Percentiles rank a stretch among this genome's conserved stretches.
Evolutionary conservation across 2,797 vertebrate genomes (phyloP).

Genomic region (Pipistrellus kuhlii): DNA sequence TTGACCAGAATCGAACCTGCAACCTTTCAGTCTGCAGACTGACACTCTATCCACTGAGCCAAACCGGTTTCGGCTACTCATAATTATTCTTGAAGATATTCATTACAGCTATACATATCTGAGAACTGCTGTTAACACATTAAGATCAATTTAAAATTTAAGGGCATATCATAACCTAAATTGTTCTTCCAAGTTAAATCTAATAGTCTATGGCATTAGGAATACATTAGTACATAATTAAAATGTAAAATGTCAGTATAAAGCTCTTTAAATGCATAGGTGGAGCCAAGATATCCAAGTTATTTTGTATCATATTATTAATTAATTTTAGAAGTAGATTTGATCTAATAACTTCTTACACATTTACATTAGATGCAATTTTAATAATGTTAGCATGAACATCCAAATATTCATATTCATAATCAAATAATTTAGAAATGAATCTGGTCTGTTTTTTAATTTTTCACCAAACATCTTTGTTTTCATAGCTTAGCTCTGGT

Average conservation of each 20-base stretch:
- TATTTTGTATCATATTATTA: neutral
- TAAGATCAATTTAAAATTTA: slow-evolving; percentile 48
- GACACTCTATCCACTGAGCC: too few relatives aligned
- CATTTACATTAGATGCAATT: neutral
- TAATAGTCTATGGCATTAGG: neutral
- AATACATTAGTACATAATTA: slow-evolving; percentile 31
- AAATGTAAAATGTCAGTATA: neutral
- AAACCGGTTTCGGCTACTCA: neutral
- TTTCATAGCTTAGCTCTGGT: neutral
- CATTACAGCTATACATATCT: neutral
- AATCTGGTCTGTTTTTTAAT: neutral
- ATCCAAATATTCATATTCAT: neutral
- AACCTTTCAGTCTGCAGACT: too few relatives aligned
- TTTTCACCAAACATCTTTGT: neutral
- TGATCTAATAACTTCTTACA: slow-evolving; percentile 29
- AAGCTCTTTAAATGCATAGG: neutral
- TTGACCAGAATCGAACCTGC: too few relatives aligned
- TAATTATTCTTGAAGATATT: neutral
- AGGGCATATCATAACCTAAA: slow-evolving; percentile 11
- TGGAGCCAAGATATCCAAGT: slow-evolving; percentile 45
- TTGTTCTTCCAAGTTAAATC: slow-evolving; percentile 8
- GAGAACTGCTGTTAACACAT: neutral
- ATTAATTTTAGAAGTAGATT: neutral
- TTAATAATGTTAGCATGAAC: neutral
- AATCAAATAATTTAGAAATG: slow-evolving; percentile 33